Base-by-base conservation (phyloP, 1,140 invertebrate species). In the Trichoplusia ni region DNA sequence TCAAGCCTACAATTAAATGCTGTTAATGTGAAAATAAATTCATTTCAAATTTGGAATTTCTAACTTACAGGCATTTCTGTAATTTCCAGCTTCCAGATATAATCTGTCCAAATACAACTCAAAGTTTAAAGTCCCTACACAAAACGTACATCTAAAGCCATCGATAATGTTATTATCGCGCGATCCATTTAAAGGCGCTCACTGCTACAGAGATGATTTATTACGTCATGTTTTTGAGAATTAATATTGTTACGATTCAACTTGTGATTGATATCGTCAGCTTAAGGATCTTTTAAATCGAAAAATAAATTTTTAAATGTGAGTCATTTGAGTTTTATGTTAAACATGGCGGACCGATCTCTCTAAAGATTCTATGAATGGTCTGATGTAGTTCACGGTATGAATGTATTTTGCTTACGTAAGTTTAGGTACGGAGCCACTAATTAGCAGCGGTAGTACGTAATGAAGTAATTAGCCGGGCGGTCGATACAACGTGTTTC, bases 391-490 rank as follows among this genome's bases (percentile, higher is more conserved):
- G 46, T 49, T 31, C 5, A 47, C 29, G 16, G 16, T 47, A 16
- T 47, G n/a, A n/a, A n/a, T n/a, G n/a, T n/a, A n/a, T n/a, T n/a
- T n/a, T n/a, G n/a, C n/a, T n/a, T n/a, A n/a, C n/a, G n/a, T n/a
- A n/a, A n/a, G n/a, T n/a, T n/a, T n/a, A n/a, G n/a, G n/a, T n/a
- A n/a, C 38, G 29, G 38, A 27, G 38, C 21, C 13, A 14, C 14
- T 42, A 58, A 42, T 42, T 58, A 42, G 21, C 25, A 44, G 14
- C n/a, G 54, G n/a, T 44, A 21, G 11, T 37, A 42, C 37, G 25
- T 58, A 58, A 58, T 58, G 54, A 58, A 58, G 54, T 58, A 58
- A 58, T 58, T 58, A 58, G 53, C 37, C 6, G 8, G 23, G 0
- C 18, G 54, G 21, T 29, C 25, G 46, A 49, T 49, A 58, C 54